Evolutionary conservation across 1,140 invertebrate species (phyloP).

Genomic region (Rhyacophila brunnea): DNA sequence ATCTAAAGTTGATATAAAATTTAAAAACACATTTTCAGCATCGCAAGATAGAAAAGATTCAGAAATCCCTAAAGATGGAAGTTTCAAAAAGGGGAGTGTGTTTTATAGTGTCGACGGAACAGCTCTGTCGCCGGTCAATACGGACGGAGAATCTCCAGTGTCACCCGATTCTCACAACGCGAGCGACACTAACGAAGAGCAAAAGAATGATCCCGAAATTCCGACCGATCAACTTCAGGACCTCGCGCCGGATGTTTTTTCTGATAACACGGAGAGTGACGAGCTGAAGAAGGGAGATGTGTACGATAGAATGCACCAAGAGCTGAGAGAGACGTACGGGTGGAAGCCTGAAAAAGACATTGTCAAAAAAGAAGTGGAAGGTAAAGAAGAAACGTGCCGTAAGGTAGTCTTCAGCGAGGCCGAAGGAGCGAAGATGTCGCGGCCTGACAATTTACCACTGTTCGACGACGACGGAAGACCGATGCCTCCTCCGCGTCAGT

Average conservation of each 20-base stretch:
- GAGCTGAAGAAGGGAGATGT: slow-evolving; percentile 36
- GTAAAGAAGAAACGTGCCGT: slow-evolving; percentile 40
- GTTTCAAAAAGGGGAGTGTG: slow-evolving; percentile 45
- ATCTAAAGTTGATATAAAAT: slow-evolving; percentile 76
- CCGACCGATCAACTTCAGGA: slow-evolving; percentile 1
- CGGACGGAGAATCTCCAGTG: slow-evolving; percentile 15
- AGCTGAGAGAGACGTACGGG: slow-evolving; percentile 41
- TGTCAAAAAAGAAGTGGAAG: slow-evolving; percentile 31
- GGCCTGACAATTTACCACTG: slow-evolving; percentile 65
- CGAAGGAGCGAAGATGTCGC: slow-evolving; percentile 37
- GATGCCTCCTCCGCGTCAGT: slow-evolving; percentile 59
- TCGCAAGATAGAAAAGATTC: slow-evolving; percentile 44
- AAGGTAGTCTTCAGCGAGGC: slow-evolving; percentile 26
- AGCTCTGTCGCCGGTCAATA: slow-evolving; percentile 45
- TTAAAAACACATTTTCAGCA: slow-evolving; percentile 64
- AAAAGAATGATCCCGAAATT: slow-evolving; percentile 30
- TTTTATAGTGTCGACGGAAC: slow-evolving; percentile 49
- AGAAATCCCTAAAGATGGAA: slow-evolving; percentile 37
- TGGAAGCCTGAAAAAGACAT: slow-evolving; percentile 40
- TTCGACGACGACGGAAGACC: slow-evolving; percentile 61
- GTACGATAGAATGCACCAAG: slow-evolving; percentile 49
- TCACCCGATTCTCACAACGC: background rate
- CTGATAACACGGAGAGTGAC: background rate
- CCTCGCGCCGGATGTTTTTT: background rate
- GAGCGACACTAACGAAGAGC: slow-evolving; percentile 17